A percentile compares a stretch with the other conserved stretches of the same genome.
Conservation (phyloP, 30 jellyfish, hydroid and myxozoan species). For the Rhopilema esculentum region DNA sequence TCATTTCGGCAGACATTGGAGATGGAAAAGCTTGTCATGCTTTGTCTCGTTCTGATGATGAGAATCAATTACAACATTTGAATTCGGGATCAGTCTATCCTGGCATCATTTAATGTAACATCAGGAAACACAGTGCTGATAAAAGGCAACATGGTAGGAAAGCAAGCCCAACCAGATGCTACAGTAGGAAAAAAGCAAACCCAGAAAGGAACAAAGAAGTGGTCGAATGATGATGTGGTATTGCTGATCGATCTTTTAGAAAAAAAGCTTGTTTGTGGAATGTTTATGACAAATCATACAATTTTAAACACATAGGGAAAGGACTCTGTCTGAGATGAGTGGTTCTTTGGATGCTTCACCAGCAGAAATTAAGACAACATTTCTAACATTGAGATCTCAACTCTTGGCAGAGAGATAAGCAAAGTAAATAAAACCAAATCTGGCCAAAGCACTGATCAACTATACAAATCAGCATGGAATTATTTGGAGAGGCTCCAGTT, state of each 20-base stretch:
- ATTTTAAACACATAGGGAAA: slow-evolving; percentile 1
- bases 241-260: slow-evolving; percentile 8
- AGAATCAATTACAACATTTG: no score
- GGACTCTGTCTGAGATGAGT: slow-evolving; percentile 5
- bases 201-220: slow-evolving; percentile 5
- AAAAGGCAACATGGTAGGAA: not conserved
- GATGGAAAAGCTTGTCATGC: no score
- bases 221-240: not conserved
- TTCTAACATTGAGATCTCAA: slow-evolving; percentile 11
- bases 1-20: no score
- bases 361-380: not conserved
- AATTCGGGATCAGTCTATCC: no score
- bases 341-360: not conserved
- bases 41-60: no score
- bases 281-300: not conserved
- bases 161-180: not conserved
- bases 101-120: not conserved
- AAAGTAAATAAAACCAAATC: slow-evolving; percentile 9
- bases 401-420: slow-evolving; percentile 17
- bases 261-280: slow-evolving; percentile 14
- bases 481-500: slow-evolving; percentile 14
- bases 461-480: not conserved
- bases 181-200: not conserved
- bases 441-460: not conserved
- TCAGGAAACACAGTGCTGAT: not conserved